Base-by-base conservation (phyloP, 2,797 vertebrate species). In the Loris lydekkerianus region DNA sequence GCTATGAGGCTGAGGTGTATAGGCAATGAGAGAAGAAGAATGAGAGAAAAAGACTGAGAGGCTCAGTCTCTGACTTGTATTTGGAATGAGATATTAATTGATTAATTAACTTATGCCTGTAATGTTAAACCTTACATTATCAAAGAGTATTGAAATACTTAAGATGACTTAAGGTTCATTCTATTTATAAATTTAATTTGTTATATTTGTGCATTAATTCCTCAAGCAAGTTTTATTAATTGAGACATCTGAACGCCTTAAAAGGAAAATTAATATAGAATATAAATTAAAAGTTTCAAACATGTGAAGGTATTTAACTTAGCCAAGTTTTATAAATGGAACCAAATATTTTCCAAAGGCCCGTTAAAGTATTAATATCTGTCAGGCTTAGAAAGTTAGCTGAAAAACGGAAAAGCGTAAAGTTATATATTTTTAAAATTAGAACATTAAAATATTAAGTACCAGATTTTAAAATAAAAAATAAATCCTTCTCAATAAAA, bases 51-150 rank as follows among this genome's bases (percentile, higher is more conserved):
- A 25, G 69, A 80, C 31, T 29, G 2, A 56, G 31, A n/a, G 29
- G 21, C n/a, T 92, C 40, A 17, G 46, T n/a, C 21, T 49, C 15
- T 27, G 40, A 25, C 3, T 73, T 89, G 61, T 72, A 89, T 15
- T 87, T 63, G 70, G 23, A 80, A 58, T n/a, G 2, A 75, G 14
- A 37, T 49, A 84, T 27, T 87, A 56, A 80, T 27, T 76, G 21
- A 73, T 27, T 91, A 49, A 89, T 85, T 94, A 37, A 86, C 86
- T 91, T 92, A 69, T 31, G 65, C 21, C 43, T 49, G 11, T 77
- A 15, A 56, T 58, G 84, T 70, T 83, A 95, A 87, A 86, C 89
- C 27, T 91, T 94, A 70, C 49, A 76, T 90, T 94, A 94, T 60
- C 14, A 85, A 84, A 60, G 3, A 83, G 29, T 15, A 95, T 5